Evolutionary conservation across 2,888 invertebrate species (phyloP), one percentile per base, ranked within the genome.

Genomic region (Drosophila percnosoma): DNA sequence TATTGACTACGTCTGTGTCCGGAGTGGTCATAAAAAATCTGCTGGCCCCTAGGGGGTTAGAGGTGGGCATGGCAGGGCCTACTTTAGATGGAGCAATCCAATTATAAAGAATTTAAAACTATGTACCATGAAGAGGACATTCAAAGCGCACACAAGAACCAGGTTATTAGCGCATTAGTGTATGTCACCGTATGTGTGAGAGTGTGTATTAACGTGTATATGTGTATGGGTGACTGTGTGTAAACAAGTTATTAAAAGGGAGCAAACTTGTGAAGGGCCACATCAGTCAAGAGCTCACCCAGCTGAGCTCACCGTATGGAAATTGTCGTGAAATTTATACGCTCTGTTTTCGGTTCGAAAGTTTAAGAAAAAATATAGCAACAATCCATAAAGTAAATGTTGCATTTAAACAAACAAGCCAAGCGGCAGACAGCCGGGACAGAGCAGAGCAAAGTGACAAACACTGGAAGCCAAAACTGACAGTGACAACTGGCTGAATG

Each of bases 341-440:
- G 84, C 68, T 87, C 64, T 75, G 75, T 68, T 80, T 86, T 87
- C 67, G 85, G 85, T 87, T 77, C 78, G 81, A 72, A 83, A 84
- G 84, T 87, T 89, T 89, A 87, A 86, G 85, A 84, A 89, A 85
- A 86, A 86, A 86, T 89, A 86, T 89, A 89, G 87, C 89, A 87
- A 86, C 85, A 86, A 86, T 86, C 85, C 85, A 89, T 86, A 86
- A 86, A 86, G 85, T 86, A 86, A 86, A 86, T 86, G 89, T 87
- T 82, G 85, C 89, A 85, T 89, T 89, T 89, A 89, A 85, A 78
- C 85, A 86, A 89, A 87, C 89, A 86, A 86, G 69, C 73, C 78
- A 60, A 71, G 62, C 66, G 79, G 65, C 59, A 69, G 36, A 60
- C 63, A 73, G 57, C 64, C 48, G 51, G 45, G 34, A 40, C 65